Base-by-base conservation (phyloP, 1,140 invertebrate genomes). In the Pseudomyrmex dendroicus region DNA sequence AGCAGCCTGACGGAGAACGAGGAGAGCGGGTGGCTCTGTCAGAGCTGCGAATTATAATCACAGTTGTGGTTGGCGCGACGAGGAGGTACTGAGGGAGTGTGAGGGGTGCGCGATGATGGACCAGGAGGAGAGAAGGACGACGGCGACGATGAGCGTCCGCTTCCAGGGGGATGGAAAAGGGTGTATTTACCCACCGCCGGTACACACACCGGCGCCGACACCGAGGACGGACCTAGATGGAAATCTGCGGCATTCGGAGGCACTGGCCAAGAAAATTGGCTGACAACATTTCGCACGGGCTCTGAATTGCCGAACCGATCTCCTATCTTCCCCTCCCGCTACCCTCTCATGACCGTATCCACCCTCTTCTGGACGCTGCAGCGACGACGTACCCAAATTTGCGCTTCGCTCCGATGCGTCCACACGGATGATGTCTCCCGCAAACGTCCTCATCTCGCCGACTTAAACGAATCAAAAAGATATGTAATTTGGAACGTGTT, bases 251-350 rank as follows among this genome's bases (percentile, higher is more conserved):
- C 92, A 94, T 94, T 94, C 93, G 92, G 92, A 93, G 89, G 93
- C 93, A 94, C 92, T 94, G 93, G 93, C 93, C 94, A 94, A 94
- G 93, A 94, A 94, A 94, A 94, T 94, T 94, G 94, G 90, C 93
- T 94, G 94, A 94, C 94, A 94, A 94, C 94, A 93, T 94, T 94
- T 93, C 91, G 86, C 91, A 85, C 84, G 85, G 87, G 73, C 88
- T 87, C 89, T 89, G 91, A 93, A 93, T 93, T 92, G 93, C 88
- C 86, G 85, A 86, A 86, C 86, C 84, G 73, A 76, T 74, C 73
- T 78, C 62, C 68, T 74, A 59, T 48, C 74, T n/a, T 25, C 22
- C 59, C 61, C 13, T 35, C 25, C 13, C 64, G 9, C 25, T 44
- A 15, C 20, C 7, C 35, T 35, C 35, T 35, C 35, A 35, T 35